These are phyloP conservation scores for Thereva nobilitata DNA, from an alignment of 2,888 invertebrate genomes.

Conservation along the genomic window DNA sequence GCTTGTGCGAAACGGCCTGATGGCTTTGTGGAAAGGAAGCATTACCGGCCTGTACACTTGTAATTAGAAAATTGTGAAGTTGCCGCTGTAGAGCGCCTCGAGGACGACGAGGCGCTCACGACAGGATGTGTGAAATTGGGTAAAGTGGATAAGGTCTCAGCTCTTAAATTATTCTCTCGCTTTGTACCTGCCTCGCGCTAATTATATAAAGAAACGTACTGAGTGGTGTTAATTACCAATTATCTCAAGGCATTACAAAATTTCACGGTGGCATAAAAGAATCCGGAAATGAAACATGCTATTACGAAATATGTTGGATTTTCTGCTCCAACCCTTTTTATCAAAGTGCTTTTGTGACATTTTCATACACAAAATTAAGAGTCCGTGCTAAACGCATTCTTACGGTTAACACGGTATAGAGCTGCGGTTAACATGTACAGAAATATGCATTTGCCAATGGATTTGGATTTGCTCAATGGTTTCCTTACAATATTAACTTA, in stretches of 20 bases:
- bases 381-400: no score
- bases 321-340: no score
- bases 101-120: constrained; percentile 35
- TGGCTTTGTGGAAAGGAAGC: constrained; percentile 34
- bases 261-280: not conserved
- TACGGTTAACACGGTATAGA: no score
- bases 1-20: constrained; percentile 19
- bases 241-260: constrained; percentile 21
- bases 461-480: no score
- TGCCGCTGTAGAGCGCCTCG: constrained; percentile 27
- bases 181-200: constrained; percentile 8
- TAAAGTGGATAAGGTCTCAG: constrained; percentile 39
- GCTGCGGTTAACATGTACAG: no score
- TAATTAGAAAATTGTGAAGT: constrained; percentile 42
- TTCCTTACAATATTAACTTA: no score
- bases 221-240: constrained; percentile 33
- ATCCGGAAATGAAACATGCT: no score
- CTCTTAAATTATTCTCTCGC: constrained; percentile 27
- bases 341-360: no score
- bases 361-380: no score
- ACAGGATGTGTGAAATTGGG: constrained; percentile 41
- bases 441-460: no score
- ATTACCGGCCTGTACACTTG: constrained; percentile 27
- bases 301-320: no score
- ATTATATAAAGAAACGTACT: constrained; percentile 6